A percentile compares a stretch with the other conserved stretches of the same genome.
Evolutionary conservation across 2,797 vertebrate genomes (phyloP).

Genomic region (Poeciliopsis presidionis): DNA sequence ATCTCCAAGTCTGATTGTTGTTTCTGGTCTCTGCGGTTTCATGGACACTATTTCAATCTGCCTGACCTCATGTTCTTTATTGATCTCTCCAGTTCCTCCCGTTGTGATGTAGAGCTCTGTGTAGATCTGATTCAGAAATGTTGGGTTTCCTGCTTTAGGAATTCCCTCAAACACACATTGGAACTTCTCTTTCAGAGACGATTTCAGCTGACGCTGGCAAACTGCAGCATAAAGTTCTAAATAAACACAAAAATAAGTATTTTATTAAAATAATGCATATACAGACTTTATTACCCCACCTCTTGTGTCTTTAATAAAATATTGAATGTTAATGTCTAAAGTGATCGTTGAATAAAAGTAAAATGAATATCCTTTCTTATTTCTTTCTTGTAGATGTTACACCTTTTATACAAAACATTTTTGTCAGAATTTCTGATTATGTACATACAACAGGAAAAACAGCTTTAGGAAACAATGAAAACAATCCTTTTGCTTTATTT

Average conservation of each 20-base stretch:
- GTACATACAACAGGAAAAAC: not conserved
- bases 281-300: not conserved
- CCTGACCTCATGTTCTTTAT: conserved; percentile 5
- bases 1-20: not conserved
- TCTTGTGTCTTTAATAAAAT: not conserved
- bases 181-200: not conserved
- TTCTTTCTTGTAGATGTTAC: not conserved
- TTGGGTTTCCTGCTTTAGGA: not conserved
- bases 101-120: conserved; percentile 11
- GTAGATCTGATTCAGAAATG: not conserved
- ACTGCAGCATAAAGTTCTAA: not conserved
- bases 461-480: not conserved
- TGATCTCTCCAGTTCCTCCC: not conserved
- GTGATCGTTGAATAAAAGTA: not conserved
- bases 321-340: not conserved
- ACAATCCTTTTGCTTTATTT: not conserved
- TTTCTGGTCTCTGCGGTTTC: not conserved
- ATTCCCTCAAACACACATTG: not conserved
- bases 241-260: not conserved
- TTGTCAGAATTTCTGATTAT: not conserved
- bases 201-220: not conserved
- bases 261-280: not conserved
- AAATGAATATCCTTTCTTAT: not conserved
- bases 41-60: not conserved
- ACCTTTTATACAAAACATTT: not conserved